phyloP scores from a whole-genome alignment of 2,888 invertebrate genomes.

The Ichneumon xanthorius region DNA sequence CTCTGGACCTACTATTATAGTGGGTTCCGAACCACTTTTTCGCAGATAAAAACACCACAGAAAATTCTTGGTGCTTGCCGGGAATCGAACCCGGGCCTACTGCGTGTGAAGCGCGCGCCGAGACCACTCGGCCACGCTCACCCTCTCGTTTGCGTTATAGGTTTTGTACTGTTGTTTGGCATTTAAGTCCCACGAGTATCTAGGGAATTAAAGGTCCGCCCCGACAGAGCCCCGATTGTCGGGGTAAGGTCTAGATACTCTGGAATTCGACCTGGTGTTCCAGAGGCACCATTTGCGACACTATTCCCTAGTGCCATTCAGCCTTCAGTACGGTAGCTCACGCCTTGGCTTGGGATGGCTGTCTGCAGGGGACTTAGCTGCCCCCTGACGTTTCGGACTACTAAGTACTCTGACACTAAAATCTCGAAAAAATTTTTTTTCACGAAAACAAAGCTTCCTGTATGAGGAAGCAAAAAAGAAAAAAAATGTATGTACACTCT shows the following conservation, averaged over 20 bases:
- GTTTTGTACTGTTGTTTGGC: neutral
- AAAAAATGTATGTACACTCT: too few relatives aligned
- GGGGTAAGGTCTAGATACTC: conserved; percentile 30
- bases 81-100: too few relatives aligned
- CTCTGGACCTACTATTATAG: too few relatives aligned
- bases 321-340: conserved; percentile 38
- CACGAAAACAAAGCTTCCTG: too few relatives aligned
- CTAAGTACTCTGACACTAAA: too few relatives aligned
- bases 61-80: too few relatives aligned
- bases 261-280: conserved; percentile 44
- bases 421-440: too few relatives aligned
- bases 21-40: too few relatives aligned
- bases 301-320: conserved; percentile 53
- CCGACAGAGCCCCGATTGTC: conserved; percentile 25
- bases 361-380: neutral
- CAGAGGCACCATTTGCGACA: conserved; percentile 33
- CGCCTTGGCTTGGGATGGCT: conserved; percentile 31
- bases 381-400: neutral
- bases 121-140: too few relatives aligned
- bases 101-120: too few relatives aligned
- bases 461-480: too few relatives aligned
- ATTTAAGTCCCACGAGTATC: conserved; percentile 21
- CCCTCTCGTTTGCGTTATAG: neutral
- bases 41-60: too few relatives aligned
- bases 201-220: conserved; percentile 11